Percentiles rank a stretch among this genome's conserved stretches.
Conservation (phyloP, 2,113 vertebrate species). For the Nothobranchius kuhntae region DNA sequence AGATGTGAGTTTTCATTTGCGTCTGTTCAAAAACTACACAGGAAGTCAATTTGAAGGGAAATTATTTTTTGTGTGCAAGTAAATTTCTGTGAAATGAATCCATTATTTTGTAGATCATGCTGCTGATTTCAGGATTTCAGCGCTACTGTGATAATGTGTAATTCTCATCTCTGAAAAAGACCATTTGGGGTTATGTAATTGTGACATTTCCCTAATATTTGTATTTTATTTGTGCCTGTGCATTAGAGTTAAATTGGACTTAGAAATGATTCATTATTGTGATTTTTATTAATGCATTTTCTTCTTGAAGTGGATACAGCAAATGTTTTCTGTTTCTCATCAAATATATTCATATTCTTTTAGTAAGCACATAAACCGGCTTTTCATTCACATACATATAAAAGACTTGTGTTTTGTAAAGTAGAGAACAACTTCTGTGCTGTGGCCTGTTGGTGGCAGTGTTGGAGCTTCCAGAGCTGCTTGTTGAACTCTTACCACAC, state of each 20-base stretch:
- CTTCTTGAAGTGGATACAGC: no score
- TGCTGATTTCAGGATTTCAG: constrained; percentile 9
- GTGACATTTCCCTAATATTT: not conserved
- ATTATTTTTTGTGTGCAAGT: constrained; percentile 5
- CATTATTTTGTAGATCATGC: constrained; percentile 6
- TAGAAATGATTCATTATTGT: no score
- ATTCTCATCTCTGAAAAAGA: constrained; percentile 1
- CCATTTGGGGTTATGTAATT: not conserved
- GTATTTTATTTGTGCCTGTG: not conserved
- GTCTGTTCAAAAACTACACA: constrained; percentile 29
- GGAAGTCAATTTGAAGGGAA: constrained; percentile 29
- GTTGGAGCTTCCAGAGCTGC: constrained; percentile 47
- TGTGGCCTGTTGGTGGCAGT: constrained; percentile 65
- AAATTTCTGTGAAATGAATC: constrained; percentile 1
- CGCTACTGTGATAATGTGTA: not conserved
- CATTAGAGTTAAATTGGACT: no score
- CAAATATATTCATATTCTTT: no score
- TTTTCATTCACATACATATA: no score
- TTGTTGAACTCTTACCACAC: constrained; percentile 30
- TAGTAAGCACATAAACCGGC: no score
- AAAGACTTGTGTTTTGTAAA: no score
- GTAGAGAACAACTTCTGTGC: not conserved
- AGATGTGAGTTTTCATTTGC: constrained; percentile 34
- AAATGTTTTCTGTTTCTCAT: no score
- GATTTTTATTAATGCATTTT: no score